phyloP scores from a whole-genome alignment of 2,113 vertebrate species.

The Chaenocephalus aceratus region DNA sequence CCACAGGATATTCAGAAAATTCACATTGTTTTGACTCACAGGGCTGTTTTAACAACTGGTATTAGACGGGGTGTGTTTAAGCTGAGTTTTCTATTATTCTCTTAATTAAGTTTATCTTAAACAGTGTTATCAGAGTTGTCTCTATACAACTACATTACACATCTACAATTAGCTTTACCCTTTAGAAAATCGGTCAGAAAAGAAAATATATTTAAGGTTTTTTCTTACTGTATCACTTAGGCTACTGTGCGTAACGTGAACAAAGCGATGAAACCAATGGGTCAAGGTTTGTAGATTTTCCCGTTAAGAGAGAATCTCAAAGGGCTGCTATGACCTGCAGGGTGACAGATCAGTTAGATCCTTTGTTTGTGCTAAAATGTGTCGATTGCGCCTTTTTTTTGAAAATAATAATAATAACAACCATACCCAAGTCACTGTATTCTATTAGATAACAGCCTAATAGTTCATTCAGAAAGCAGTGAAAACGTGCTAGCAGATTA shows the following conservation, averaged over 20 bases:
- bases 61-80: slow-evolving; percentile 38
- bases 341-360: neutral
- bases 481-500: neutral
- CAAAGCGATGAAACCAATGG: neutral
- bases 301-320: neutral
- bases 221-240: too few relatives aligned
- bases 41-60: slow-evolving; percentile 33
- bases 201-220: too few relatives aligned
- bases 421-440: too few relatives aligned
- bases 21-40: slow-evolving; percentile 41
- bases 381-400: neutral
- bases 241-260: neutral
- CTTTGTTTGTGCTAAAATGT: neutral
- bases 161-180: neutral
- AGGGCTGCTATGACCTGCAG: neutral
- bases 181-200: neutral
- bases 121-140: slow-evolving; percentile 58
- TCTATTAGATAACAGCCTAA: neutral
- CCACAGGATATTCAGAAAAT: slow-evolving; percentile 33
- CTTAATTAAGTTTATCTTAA: slow-evolving; percentile 64
- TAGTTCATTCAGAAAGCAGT: neutral
- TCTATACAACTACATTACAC: slow-evolving; percentile 38
- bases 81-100: slow-evolving; percentile 42
- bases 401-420: too few relatives aligned
- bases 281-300: neutral